phyloP scores from a whole-genome alignment of 1,140 invertebrate genomes.

The Drosophila pectinifera region DNA sequence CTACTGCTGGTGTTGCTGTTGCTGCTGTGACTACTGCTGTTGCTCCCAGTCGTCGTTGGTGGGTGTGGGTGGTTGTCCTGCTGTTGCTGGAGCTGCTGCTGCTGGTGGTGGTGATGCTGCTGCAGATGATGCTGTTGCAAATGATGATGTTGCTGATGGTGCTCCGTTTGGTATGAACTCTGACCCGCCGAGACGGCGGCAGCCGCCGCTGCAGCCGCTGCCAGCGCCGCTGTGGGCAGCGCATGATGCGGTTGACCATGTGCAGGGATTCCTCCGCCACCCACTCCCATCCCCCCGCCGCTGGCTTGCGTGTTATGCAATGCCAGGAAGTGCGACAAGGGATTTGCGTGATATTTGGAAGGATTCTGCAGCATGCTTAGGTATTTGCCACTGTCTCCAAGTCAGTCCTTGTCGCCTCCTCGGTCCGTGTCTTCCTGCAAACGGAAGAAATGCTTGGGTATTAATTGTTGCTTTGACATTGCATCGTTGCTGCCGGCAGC shows the following conservation, averaged over 20 bases:
- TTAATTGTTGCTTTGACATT: conserved; percentile 32
- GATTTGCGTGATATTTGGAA: conserved; percentile 85
- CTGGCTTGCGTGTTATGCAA: conserved; percentile 80
- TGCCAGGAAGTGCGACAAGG: conserved; percentile 84
- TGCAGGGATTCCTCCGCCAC: conserved; percentile 42
- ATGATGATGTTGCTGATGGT: conserved; percentile 56
- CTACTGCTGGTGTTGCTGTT: conserved; percentile 55
- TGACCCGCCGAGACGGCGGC: conserved; percentile 71
- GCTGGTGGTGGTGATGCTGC: conserved; percentile 51
- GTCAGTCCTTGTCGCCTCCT: conserved; percentile 6
- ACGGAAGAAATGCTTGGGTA: conserved; percentile 40
- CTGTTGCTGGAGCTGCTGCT: conserved; percentile 41
- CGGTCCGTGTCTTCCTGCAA: conserved; percentile 24
- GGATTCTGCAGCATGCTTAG: conserved; percentile 84
- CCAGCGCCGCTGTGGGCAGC: conserved; percentile 67
- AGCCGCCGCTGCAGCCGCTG: conserved; percentile 62
- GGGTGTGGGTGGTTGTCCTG: conserved; percentile 39
- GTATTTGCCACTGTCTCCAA: conserved; percentile 62
- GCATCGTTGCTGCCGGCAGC: neutral
- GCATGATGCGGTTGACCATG: conserved; percentile 73
- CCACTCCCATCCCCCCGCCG: conserved; percentile 23
- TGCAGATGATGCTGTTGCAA: conserved; percentile 48
- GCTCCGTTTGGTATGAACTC: conserved; percentile 81
- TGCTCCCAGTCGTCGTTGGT: conserved; percentile 51
- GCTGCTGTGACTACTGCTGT: conserved; percentile 36